Conservation (phyloP, 2,113 vertebrate genomes). For the Fulmarus glacialis region DNA sequence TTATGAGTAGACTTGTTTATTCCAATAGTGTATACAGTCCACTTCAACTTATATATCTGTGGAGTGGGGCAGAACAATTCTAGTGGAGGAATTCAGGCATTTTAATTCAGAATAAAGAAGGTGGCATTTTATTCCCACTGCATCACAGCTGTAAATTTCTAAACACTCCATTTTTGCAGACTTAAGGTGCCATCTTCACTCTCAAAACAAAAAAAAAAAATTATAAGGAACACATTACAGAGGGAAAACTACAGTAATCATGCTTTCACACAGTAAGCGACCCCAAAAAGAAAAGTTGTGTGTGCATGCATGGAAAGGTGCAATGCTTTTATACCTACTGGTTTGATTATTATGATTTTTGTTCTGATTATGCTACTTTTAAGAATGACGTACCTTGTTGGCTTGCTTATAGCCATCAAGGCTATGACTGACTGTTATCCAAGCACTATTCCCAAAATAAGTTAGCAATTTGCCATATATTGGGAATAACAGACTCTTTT, state of each 20-base stretch:
- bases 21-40: neutral
- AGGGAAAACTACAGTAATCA: neutral
- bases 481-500: neutral
- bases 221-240: neutral
- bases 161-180: neutral
- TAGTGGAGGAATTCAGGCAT: neutral
- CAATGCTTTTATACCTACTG: neutral
- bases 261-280: neutral
- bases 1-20: neutral
- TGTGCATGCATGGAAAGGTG: neutral
- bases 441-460: neutral
- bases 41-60: neutral
- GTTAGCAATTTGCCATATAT: neutral
- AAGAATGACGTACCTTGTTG: neutral
- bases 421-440: neutral
- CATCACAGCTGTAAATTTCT: neutral
- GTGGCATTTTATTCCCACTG: neutral
- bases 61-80: neutral
- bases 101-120: neutral
- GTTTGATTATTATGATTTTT: neutral
- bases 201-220: neutral
- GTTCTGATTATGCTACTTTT: neutral
- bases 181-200: neutral
- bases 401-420: neutral
- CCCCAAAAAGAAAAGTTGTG: neutral